Evolutionary conservation across 2,888 invertebrate species (phyloP), one percentile per base, ranked within the genome.

Genomic region (Dasypogon diadema): DNA sequence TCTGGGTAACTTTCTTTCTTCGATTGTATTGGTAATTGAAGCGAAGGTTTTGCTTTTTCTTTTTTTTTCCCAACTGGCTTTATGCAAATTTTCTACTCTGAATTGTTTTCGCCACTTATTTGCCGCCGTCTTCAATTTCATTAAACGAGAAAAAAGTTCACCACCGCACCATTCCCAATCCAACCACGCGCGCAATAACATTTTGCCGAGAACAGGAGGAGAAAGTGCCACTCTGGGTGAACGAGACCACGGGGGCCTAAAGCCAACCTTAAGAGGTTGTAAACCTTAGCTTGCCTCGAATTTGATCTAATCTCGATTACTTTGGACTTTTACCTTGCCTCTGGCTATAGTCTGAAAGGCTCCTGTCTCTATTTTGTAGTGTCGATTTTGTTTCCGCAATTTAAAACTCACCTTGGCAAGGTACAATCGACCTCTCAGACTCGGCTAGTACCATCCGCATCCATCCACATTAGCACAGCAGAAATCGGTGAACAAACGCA

Each of bases 41-140:
- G 2, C 22, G 34, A 18, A 21, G 37, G 42, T 26, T 22, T 56
- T 48, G 65, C 22, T 16, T 65, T 72, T 37, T 55, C 34, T 55
- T 63, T 37, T 26, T 18, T 21, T 60, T 34, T 16, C 2, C 26
- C 34, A 54, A 55, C 34, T 54, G 21, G 72, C 22, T 55, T 55
- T 72, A 72, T 72, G 72, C 55, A 72, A 72, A 72, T 72, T 72
- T 72, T 55, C 54, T 34, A 30, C n/a, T 37, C 37, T 55, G 55
- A 21, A 55, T 72, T 72, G 22, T 72, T 55, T 72, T 72, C 55
- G 55, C 72, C 34, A 73, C 55, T 24, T 56, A 74, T 58, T 58
- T 56, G 55, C 74, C 48, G 37, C 58, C 42, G 34, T 26, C 58
- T 37, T 74, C 34, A 65, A 65, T 65, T 58, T 74, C 56, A 73